Evolutionary conservation across 2,113 vertebrate genomes (phyloP).

Genomic region (Pontoporia blainvillei): DNA sequence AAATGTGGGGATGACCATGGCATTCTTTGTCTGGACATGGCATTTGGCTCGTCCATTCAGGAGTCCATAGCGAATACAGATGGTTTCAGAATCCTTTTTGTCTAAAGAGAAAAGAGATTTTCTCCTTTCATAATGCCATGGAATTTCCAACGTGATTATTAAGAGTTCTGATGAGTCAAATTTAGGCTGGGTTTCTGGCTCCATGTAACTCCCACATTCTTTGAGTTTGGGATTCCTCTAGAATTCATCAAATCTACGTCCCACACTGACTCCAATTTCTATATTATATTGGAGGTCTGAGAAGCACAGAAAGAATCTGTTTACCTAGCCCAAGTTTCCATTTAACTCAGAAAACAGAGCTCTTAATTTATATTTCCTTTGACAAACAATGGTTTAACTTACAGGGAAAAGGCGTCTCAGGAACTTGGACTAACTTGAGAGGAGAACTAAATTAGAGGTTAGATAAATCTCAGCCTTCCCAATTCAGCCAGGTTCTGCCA

Average conservation of each 20-base stretch:
- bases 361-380: slow-evolving; percentile 73
- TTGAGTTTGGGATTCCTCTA: slow-evolving; percentile 53
- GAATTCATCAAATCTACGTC: slow-evolving; percentile 39
- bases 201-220: slow-evolving; percentile 43
- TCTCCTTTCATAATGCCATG: slow-evolving; percentile 47
- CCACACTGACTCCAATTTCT: slow-evolving; percentile 32
- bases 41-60: neutral
- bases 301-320: slow-evolving; percentile 40
- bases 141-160: slow-evolving; percentile 70
- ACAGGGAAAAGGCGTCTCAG: slow-evolving; percentile 57
- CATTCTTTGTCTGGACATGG: slow-evolving; percentile 23
- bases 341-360: slow-evolving; percentile 64
- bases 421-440: slow-evolving; percentile 75
- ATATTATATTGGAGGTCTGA: slow-evolving; percentile 45
- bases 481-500: slow-evolving; percentile 68
- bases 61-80: slow-evolving; percentile 18
- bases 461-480: slow-evolving; percentile 66
- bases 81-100: slow-evolving; percentile 42
- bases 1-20: slow-evolving; percentile 35
- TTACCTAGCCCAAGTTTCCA: slow-evolving; percentile 64
- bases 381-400: slow-evolving; percentile 73
- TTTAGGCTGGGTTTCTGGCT: slow-evolving; percentile 52
- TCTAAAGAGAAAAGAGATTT: slow-evolving; percentile 38
- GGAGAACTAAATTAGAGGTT: slow-evolving; percentile 68
- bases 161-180: slow-evolving; percentile 55